Base-by-base conservation (phyloP, 2,797 vertebrate species). In the Myotis vivesi region DNA sequence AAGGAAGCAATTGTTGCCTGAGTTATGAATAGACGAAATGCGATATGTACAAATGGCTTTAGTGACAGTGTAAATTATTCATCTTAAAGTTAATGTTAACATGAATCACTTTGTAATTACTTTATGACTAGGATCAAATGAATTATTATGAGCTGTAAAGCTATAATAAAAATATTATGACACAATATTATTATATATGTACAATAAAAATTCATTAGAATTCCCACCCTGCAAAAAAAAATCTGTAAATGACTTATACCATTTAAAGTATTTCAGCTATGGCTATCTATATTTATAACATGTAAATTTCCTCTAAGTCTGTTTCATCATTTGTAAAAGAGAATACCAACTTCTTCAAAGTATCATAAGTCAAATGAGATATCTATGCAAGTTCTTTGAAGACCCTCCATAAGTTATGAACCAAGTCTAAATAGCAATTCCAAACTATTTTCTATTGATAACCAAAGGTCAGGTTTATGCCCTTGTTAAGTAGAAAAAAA, bases 81-180 rank as follows among this genome's bases (percentile, higher is more conserved):
- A 92, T 85, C 46, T 87, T 95, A 80, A 91, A 94, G 75, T 71
- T 91, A 95, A 95, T 23, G 55, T 85, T 76, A 94, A 92, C 62
- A 94, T 93, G 72, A 97, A 94, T 96, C 89, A 91, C 28, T 96
- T 68, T 87, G 51, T 75, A 95, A 94, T 96, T 90, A 92, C 83
- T 87, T 85, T 64, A 79, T 73, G 76, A 94, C 79, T 89, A 93
- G n/a, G 0, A 1, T 36, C 38, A 80, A 88, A 91, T 91, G 53
- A 97, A 46, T 95, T 92, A 66, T 10, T 88, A 22, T 62, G 79
- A 95, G 41, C 87, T 83, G 19, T 46, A 71, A 89, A 92, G 66
- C 62, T 71, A 64, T 73, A 92, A 94, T 85, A 73, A 91, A 94
- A 91, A 85, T 66, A 92, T 87, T 91, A 53, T 22, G 76, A 83